Conservation (phyloP, 2,797 vertebrate genomes). For the Gymnoscopelus braueri region DNA sequence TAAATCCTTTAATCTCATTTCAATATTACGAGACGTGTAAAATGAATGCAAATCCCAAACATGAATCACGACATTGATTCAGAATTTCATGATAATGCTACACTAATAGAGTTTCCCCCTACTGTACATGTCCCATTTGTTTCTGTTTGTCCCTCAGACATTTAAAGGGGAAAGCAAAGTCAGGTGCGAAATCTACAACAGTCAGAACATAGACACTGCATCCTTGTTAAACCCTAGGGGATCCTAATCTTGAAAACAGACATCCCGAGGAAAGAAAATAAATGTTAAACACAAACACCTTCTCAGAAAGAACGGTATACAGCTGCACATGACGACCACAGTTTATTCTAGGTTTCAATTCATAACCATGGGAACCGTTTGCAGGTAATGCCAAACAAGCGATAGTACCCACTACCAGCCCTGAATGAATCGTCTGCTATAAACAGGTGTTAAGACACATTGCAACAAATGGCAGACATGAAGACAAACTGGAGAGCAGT, state of each 20-base stretch:
- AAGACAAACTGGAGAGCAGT: conserved; percentile 27
- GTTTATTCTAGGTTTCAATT: conserved; percentile 25
- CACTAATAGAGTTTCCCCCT: no score
- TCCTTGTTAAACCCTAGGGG: not conserved
- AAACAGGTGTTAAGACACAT: conserved; percentile 17
- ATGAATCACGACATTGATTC: not conserved
- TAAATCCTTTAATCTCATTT: not conserved
- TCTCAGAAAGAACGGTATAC: not conserved
- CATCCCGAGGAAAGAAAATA: not conserved
- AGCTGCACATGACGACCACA: not conserved
- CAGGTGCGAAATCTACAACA: no score
- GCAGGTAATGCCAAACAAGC: conserved; percentile 14
- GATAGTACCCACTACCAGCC: conserved; percentile 1
- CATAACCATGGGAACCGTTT: conserved; percentile 15
- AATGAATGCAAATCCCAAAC: not conserved
- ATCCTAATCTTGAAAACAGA: not conserved
- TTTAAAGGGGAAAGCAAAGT: no score
- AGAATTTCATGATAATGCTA: no score
- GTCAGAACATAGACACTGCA: not conserved
- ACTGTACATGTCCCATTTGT: no score
- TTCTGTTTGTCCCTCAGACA: no score
- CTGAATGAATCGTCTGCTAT: conserved; percentile 36
- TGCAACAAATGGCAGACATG: conserved; percentile 15
- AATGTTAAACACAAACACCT: not conserved
- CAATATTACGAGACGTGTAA: not conserved